Conservation (phyloP, 2,888 invertebrate species). For the Graphium colonna region DNA sequence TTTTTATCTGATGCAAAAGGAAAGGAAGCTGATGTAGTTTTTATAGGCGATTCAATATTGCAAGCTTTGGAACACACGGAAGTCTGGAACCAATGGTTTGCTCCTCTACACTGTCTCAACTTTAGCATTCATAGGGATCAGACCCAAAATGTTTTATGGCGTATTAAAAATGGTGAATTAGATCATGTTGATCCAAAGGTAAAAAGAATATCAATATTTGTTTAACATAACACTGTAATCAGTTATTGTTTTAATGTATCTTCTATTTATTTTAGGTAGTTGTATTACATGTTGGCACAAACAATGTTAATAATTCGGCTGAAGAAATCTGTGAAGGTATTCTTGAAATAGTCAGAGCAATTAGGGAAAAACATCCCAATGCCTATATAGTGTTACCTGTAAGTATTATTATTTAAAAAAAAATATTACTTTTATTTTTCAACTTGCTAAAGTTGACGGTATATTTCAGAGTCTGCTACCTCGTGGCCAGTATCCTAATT, state of each 20-base stretch:
- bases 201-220: too few relatives aligned
- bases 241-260: too few relatives aligned
- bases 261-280: slow-evolving; percentile 82
- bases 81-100: slow-evolving; percentile 94
- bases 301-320: slow-evolving; percentile 90
- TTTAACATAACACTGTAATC: too few relatives aligned
- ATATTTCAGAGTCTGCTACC: slow-evolving; percentile 90
- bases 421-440: not conserved
- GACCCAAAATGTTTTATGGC: slow-evolving; percentile 94
- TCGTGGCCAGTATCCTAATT: slow-evolving; percentile 92
- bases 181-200: slow-evolving; percentile 94
- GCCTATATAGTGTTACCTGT: slow-evolving; percentile 92
- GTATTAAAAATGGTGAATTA: slow-evolving; percentile 93
- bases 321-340: slow-evolving; percentile 91
- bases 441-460: slow-evolving; percentile 18
- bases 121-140: slow-evolving; percentile 94
- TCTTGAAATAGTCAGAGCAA: slow-evolving; percentile 85
- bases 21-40: slow-evolving; percentile 95
- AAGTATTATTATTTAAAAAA: slow-evolving; percentile 56
- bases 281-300: slow-evolving; percentile 93
- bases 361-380: slow-evolving; percentile 88
- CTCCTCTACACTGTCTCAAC: slow-evolving; percentile 94
- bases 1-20: slow-evolving; percentile 92
- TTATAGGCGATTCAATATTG: slow-evolving; percentile 93
- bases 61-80: slow-evolving; percentile 90